Conservation (phyloP, 2,113 vertebrate species). For the Lagopus muta region DNA sequence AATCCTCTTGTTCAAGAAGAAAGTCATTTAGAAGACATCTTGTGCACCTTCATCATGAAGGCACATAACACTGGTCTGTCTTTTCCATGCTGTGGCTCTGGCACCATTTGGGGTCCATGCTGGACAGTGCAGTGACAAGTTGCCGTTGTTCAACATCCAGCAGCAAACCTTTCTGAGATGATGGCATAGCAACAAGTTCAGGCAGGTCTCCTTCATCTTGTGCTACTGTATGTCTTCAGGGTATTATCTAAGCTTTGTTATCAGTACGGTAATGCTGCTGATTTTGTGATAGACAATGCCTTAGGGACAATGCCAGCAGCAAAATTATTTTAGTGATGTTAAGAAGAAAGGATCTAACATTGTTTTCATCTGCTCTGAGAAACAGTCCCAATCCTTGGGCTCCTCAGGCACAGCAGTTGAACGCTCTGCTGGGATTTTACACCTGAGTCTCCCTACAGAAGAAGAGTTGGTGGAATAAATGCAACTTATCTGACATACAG, state of each 20-base stretch:
- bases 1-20: background rate
- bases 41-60: background rate
- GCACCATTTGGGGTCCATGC: background rate
- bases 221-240: background rate
- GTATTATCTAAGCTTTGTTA: background rate
- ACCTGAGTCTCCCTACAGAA: background rate
- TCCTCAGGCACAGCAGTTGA: background rate
- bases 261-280: background rate
- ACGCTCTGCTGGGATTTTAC: background rate
- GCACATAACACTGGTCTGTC: background rate
- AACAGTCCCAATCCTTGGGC: background rate
- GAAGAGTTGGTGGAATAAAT: background rate
- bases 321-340: background rate
- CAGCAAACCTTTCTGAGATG: background rate
- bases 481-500: background rate
- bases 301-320: conserved; percentile 1
- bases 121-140: background rate
- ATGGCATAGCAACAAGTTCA: background rate
- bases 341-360: background rate
- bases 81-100: background rate
- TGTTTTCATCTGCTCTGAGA: background rate
- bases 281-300: background rate
- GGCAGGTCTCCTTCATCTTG: background rate
- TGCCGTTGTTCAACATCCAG: background rate
- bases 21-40: background rate